These are phyloP conservation scores for Hippopotamyrus pictus DNA, from an alignment of 2,797 vertebrate genomes.

Conservation along the genomic window DNA sequence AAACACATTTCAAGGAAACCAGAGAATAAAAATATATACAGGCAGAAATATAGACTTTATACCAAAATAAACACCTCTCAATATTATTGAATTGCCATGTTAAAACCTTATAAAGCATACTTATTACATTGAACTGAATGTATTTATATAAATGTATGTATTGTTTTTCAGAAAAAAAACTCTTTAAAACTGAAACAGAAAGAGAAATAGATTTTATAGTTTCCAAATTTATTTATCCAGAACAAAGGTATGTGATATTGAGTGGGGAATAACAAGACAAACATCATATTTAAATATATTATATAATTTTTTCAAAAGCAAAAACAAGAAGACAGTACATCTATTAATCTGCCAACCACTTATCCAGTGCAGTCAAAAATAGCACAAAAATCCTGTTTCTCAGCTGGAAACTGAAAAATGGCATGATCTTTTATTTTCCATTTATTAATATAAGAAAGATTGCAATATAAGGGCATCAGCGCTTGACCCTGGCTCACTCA, in stretches of 20 bases:
- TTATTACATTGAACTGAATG: background rate
- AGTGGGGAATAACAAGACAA: background rate
- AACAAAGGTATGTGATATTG: background rate
- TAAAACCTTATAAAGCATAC: background rate
- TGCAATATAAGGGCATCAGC: background rate
- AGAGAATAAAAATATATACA: background rate
- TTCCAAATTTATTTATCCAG: background rate
- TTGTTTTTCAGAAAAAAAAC: background rate
- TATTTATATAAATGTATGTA: background rate
- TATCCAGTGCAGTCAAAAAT: background rate
- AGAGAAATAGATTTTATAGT: background rate
- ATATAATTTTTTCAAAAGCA: background rate
- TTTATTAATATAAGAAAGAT: background rate
- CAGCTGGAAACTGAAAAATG: background rate
- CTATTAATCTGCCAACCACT: background rate
- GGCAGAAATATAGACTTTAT: background rate
- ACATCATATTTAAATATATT: background rate
- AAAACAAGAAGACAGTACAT: background rate
- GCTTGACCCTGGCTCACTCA: background rate
- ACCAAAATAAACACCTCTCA: background rate
- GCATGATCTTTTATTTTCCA: background rate
- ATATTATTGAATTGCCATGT: background rate
- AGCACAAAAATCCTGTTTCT: background rate
- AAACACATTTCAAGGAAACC: background rate
- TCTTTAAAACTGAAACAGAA: background rate